Evolutionary conservation across 2,797 vertebrate species (phyloP), one percentile per base, ranked within the genome.

Genomic region (Vireo griseus): DNA sequence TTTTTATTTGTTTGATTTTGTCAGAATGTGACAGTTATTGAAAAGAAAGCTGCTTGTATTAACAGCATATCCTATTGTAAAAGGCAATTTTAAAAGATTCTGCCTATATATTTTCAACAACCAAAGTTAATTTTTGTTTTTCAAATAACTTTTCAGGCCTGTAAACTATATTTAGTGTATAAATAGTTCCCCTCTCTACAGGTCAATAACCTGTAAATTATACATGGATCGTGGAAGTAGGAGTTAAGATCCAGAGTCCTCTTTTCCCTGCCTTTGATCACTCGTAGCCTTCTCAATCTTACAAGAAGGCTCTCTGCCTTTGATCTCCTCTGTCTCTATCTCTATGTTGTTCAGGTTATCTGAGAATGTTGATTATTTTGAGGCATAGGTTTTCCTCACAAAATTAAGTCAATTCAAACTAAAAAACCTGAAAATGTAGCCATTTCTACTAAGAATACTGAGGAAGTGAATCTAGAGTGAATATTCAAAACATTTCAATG

Each of bases 261-360:
- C 72, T 83, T 40, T 87, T 55, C 19, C 21, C 31, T 95, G 87
- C 78, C 87, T 96, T 96, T 96, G 96, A 96, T 96, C 96, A 91
- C 68, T 77, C 72, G 61, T 29, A 94, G 35, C 85, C 78, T 95
- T 82, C 87, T 96, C 89, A 90, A 48, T 95, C 85, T 94, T 95
- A 81, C 13, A 7, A 89, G 93, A 86, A 91, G 39, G 13, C 65
- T 91, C 59, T 0, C 6, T 50, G 67, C 59, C 89, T 96, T 96
- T 96, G 95, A 96, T 95, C 92, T 96, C 62, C 33, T 91, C 61
- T 94, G 45, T 16, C 47, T 88, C 75, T 2, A 0, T 85, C 77
- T 84, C 58, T 89, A 0, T 50, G 42, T 74, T 85, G 39, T 77
- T 94, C 61, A 82, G 78, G 35, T 91, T 94, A 72, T 74, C 72